These are phyloP conservation scores for Enteromius viviparus DNA, from an alignment of 2,797 vertebrate genomes.

Conservation along the genomic window DNA sequence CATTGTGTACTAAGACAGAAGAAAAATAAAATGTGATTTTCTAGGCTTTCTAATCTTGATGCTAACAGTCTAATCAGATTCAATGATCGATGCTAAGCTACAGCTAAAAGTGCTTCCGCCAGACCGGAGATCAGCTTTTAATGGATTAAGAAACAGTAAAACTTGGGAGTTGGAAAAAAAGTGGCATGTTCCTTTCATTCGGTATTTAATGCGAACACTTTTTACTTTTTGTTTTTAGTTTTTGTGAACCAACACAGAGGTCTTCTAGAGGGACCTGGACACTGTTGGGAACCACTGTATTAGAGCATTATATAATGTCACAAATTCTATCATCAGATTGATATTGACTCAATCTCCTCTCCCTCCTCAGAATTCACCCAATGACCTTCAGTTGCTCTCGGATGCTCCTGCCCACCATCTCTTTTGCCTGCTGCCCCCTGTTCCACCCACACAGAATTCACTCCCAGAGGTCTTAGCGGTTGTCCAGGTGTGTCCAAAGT, in stretches of 20 bases:
- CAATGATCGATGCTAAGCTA: no score
- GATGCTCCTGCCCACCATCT: constrained; percentile 98
- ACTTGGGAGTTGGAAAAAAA: neutral
- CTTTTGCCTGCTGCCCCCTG: constrained; percentile 94
- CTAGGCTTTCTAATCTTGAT: no score
- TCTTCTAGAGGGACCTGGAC: neutral
- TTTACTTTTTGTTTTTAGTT: neutral
- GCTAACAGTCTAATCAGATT: no score
- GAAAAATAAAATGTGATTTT: no score
- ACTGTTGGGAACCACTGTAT: neutral
- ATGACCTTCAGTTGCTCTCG: constrained; percentile 96
- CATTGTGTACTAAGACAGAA: no score
- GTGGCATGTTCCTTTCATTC: neutral
- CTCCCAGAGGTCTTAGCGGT: constrained; percentile 95
- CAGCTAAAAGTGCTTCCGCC: no score
- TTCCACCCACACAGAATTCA: constrained; percentile 93
- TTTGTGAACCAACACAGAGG: no score
- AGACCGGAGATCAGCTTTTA: no score
- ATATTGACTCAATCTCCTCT: constrained; percentile 5
- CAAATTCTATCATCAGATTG: neutral
- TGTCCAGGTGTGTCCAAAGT: constrained; percentile 83
- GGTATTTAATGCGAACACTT: neutral
- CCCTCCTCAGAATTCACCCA: constrained; percentile 89
- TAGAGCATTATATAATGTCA: neutral
- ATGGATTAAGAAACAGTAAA: no score